phyloP scores from a whole-genome alignment of 2,888 invertebrate species.

The Hipparchia semele region DNA sequence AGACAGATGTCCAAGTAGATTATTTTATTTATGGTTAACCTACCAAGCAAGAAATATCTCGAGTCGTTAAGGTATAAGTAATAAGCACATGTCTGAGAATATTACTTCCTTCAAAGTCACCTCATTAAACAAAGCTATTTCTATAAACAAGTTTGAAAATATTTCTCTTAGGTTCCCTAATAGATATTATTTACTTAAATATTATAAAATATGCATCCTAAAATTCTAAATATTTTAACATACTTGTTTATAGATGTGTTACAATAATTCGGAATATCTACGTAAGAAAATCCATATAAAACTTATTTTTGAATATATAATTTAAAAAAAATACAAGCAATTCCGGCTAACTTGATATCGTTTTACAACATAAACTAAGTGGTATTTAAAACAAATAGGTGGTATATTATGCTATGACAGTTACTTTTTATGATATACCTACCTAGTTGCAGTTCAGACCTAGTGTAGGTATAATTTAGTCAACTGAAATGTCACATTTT shows the following conservation, averaged over 20 bases:
- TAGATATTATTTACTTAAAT: neutral
- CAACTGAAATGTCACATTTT: conserved; percentile 58
- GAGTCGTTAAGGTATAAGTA: conserved; percentile 63
- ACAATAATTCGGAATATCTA: too few relatives aligned
- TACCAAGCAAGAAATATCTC: conserved; percentile 50
- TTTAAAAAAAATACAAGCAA: too few relatives aligned
- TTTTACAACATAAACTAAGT: too few relatives aligned
- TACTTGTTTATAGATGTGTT: too few relatives aligned
- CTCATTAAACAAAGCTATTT: conserved; percentile 34
- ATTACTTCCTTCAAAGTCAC: conserved; percentile 63
- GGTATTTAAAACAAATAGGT: too few relatives aligned
- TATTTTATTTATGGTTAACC: conserved; percentile 48
- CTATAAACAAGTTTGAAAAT: conserved; percentile 21
- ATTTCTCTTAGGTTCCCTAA: neutral
- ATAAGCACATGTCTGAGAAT: conserved; percentile 64
- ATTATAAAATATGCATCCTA: too few relatives aligned
- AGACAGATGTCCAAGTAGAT: neutral
- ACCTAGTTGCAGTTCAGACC: neutral
- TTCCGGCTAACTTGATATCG: too few relatives aligned
- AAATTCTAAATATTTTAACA: too few relatives aligned
- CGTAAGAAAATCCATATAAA: too few relatives aligned
- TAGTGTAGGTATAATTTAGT: conserved; percentile 40
- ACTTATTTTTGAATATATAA: too few relatives aligned
- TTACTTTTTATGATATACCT: neutral
- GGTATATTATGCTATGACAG: too few relatives aligned